Base-by-base conservation (phyloP, 1,140 invertebrate species). In the Saccostrea glomerata region DNA sequence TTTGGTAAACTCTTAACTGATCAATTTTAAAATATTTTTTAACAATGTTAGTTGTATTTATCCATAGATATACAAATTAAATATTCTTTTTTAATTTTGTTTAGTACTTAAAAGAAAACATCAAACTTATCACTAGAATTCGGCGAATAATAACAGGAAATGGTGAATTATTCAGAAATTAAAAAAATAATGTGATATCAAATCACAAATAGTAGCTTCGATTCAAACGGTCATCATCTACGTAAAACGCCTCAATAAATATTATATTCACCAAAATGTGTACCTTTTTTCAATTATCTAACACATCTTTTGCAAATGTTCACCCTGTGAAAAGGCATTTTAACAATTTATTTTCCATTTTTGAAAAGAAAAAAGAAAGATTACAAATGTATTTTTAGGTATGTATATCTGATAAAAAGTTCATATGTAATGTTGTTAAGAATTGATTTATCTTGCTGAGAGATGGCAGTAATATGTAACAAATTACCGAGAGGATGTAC, bases 391-490 rank as follows among this genome's bases (percentile, higher is more conserved):
- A 63, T 63, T 63, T 63, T 63, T 63, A 17, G 15, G 15, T 63
- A 6, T 25, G 70, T 77, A 13, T 77, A 77, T 77, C 70, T 12
- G 70, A 77, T 77, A 17, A 25, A 77, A 77, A 30, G 70, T 77
- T 77, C 30, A 77, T 77, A 30, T 25, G 25, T 30, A 77, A 77
- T 25, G 70, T 23, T 73, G 66, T 77, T 30, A 77, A 36, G 30
- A 30, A 9, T 77, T 11, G 25, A 17, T 36, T 30, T 77, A 77
- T 77, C 25, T 77, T 36, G 70, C 11, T 11, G 15, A 77, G 11
- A 30, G 70, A 30, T 77, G 70, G 70, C 25, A 77, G 25, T 77
- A 77, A 77, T 77, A 30, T 30, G 25, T 77, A 30, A 77, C 70
- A 77, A 77, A 77, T 47, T 47, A 36, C 15, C 13, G 70, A 12